phyloP scores from a whole-genome alignment of 2,797 vertebrate genomes.

The Phoebastria nigripes region DNA sequence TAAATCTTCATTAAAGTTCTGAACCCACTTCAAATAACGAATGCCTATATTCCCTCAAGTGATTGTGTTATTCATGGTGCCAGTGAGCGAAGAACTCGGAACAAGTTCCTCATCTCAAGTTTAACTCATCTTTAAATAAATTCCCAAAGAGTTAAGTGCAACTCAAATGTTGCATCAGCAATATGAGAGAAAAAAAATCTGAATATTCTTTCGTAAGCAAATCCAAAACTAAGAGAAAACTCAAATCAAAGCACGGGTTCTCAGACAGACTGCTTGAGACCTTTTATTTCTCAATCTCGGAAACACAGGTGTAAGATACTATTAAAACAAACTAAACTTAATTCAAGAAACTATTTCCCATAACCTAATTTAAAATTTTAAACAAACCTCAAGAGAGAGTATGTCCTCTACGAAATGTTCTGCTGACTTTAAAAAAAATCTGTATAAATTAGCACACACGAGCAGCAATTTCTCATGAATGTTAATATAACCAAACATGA shows the following conservation, averaged over 20 bases:
- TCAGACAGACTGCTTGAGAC: neutral
- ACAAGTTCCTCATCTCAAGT: neutral
- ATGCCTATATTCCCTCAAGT: neutral
- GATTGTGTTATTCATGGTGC: neutral
- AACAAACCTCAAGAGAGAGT: neutral
- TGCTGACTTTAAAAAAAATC: neutral
- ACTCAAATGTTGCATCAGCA: neutral
- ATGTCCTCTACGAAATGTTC: neutral
- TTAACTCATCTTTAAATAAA: neutral
- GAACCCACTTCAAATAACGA: neutral
- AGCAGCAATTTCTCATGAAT: slow-evolving; percentile 37
- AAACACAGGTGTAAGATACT: neutral
- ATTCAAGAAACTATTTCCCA: neutral
- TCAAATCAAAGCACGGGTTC: neutral
- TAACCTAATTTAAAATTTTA: neutral
- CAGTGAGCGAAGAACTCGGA: neutral
- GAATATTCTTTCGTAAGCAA: neutral
- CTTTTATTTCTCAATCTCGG: neutral
- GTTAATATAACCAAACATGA: slow-evolving; percentile 9
- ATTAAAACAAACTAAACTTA: neutral
- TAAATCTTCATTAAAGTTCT: neutral
- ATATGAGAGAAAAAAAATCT: neutral
- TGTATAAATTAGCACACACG: neutral
- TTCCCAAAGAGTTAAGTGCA: neutral
- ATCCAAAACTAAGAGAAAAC: neutral